These are phyloP conservation scores for Odontomachus brunneus DNA, from an alignment of 1,140 invertebrate genomes.

Conservation along the genomic window DNA sequence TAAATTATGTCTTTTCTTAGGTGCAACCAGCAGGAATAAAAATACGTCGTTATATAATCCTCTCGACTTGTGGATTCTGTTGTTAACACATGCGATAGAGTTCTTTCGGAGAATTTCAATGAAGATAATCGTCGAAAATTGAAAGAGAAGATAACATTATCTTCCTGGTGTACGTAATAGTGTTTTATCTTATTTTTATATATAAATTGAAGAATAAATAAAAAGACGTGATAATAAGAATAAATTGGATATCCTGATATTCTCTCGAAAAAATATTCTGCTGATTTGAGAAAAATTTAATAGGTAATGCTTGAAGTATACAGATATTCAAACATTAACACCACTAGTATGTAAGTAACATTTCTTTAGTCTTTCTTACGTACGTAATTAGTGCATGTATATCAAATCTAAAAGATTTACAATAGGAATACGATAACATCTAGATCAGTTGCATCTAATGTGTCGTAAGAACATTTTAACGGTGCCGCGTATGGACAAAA, in stretches of 20 bases:
- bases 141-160: background rate
- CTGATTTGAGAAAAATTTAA: too few species aligned
- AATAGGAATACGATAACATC: background rate
- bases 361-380: background rate
- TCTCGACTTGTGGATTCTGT: background rate
- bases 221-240: too few species aligned
- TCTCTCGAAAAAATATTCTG: too few species aligned
- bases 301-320: too few species aligned
- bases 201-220: too few species aligned
- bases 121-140: slow-evolving; percentile 6
- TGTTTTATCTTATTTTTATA: too few species aligned
- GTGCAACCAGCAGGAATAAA: background rate
- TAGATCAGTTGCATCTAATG: background rate
- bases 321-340: too few species aligned
- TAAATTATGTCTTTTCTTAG: background rate
- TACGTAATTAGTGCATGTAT: background rate
- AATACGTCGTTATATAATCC: background rate
- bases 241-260: too few species aligned
- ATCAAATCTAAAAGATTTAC: background rate
- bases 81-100: background rate
- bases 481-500: background rate
- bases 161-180: background rate
- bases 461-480: slow-evolving; percentile 15
- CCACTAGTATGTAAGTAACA: too few species aligned
- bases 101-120: background rate